Base-by-base conservation (phyloP, 2,888 invertebrate genomes). In the Tachina lurida region DNA sequence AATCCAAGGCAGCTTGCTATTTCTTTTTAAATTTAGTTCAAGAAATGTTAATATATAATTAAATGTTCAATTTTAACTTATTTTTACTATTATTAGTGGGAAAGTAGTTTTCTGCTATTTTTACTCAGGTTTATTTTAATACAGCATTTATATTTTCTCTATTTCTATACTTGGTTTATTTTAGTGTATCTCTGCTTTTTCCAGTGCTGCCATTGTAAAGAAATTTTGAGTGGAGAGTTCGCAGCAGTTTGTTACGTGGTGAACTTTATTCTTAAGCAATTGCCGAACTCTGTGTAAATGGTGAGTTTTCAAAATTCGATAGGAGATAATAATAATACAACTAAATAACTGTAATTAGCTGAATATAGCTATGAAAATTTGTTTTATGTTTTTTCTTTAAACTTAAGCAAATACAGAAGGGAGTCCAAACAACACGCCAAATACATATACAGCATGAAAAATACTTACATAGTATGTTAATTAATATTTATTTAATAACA, bases 121-220 rank as follows among this genome's bases (percentile, higher is more conserved):
- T 79, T 79, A 5, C 63, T 62, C 22, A 31, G 39, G 71, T 71
- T 56, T 65, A 56, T 80, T 73, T 73, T 62, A 49, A 58, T 17
- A 56, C 39, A 56, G 52, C 19, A 52, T 41, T 62, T 56, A 47
- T 49, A 9, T 60, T 77, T 68, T 63, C 54, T 70, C 54, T 62
- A 54, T 56, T 45, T 71, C 47, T 56, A 45, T 54, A 63, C 19
- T 43, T 43, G 10, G 45, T 10, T 63, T 22, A 56, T 60, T 47
- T 65, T 65, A 15, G 22, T 43, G 31, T 22, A 45, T 65, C 47
- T 45, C 31, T 22, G 19, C 43, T 41, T 62, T 17, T 62, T 9
- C 1, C 70, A 54, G 56, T 70, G 70, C 54, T 70, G 43, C 70
- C 70, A 70, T 43, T 10, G 31, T 56, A 13, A 54, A 43, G n/a